Percentiles rank a stretch among this genome's conserved stretches.
These are phyloP conservation scores for Forbesichthys papilliferus DNA, from an alignment of 2,113 vertebrate genomes.

Conservation along the genomic window DNA sequence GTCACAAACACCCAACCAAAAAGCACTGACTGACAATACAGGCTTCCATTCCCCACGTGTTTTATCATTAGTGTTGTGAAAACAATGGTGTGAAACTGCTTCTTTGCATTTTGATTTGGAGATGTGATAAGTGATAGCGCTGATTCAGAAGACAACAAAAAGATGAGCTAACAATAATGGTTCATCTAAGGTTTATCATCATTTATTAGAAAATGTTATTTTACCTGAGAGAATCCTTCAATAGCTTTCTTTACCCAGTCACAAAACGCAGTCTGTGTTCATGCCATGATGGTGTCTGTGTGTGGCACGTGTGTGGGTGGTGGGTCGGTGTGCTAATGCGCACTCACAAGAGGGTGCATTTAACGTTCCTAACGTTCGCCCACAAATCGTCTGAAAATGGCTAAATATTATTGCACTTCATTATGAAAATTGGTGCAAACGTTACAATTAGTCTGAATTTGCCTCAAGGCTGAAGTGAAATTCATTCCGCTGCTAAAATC, in stretches of 20 bases:
- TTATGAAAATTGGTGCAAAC: constrained; percentile 45
- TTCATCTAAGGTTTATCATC: constrained; percentile 74
- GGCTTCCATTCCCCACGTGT: constrained; percentile 6
- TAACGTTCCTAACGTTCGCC: constrained; percentile 14
- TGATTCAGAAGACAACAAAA: constrained; percentile 60
- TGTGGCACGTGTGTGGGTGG: constrained; percentile 10
- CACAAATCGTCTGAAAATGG: constrained; percentile 16
- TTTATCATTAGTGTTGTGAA: constrained; percentile 17
- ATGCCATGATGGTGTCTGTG: constrained; percentile 22
- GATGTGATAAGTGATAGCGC: constrained; percentile 19
- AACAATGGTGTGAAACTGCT: constrained; percentile 23
- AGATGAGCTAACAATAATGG: constrained; percentile 71
- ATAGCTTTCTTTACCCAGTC: constrained; percentile 75
- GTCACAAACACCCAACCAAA: constrained; percentile 1
- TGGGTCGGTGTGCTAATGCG: constrained; percentile 46
- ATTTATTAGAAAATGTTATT: constrained; percentile 78
- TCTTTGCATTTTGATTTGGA: not conserved
- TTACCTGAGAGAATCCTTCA: constrained; percentile 84
- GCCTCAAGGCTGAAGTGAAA: constrained; percentile 11
- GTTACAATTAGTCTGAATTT: constrained; percentile 27
- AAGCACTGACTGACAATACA: constrained; percentile 4
- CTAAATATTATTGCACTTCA: constrained; percentile 63
- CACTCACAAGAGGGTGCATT: constrained; percentile 56
- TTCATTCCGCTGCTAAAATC: constrained; percentile 20
- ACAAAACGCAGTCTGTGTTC: constrained; percentile 58